Conservation (phyloP, 30 jellyfish, hydroid and myxozoan species). For the Aurelia sp. region DNA sequence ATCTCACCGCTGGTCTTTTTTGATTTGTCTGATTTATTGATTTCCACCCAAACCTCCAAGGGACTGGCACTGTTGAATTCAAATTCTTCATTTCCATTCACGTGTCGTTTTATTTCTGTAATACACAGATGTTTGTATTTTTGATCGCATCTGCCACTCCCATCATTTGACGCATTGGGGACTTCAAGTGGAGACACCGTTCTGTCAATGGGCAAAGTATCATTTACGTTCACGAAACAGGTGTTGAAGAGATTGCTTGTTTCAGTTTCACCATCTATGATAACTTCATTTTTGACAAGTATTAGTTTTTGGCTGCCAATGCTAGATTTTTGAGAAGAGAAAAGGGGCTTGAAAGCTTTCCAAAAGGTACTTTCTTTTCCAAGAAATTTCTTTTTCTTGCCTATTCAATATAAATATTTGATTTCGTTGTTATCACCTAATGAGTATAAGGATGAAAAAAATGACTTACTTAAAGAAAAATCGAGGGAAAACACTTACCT, state of each 20-base stretch:
- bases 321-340: background rate
- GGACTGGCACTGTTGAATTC: background rate
- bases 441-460: too few relatives aligned
- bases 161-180: background rate
- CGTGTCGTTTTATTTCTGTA: background rate
- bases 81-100: background rate
- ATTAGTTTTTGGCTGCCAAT: too few relatives aligned
- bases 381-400: background rate
- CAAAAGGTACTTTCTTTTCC: background rate
- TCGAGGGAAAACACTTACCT: too few relatives aligned
- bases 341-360: constrained; percentile 15
- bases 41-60: too few relatives aligned
- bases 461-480: too few relatives aligned
- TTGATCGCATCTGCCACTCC: background rate
- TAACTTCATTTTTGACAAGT: background rate
- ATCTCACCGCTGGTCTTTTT: too few relatives aligned
- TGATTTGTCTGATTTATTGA: too few relatives aligned
- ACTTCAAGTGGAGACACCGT: background rate
- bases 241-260: background rate
- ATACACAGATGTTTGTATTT: background rate
- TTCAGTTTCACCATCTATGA: background rate
- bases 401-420: too few relatives aligned
- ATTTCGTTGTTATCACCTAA: too few relatives aligned
- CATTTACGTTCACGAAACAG: constrained; percentile 21
- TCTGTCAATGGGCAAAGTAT: background rate